Evolutionary conservation across 2,113 vertebrate species (phyloP).

Genomic region (Macrotus californicus): DNA sequence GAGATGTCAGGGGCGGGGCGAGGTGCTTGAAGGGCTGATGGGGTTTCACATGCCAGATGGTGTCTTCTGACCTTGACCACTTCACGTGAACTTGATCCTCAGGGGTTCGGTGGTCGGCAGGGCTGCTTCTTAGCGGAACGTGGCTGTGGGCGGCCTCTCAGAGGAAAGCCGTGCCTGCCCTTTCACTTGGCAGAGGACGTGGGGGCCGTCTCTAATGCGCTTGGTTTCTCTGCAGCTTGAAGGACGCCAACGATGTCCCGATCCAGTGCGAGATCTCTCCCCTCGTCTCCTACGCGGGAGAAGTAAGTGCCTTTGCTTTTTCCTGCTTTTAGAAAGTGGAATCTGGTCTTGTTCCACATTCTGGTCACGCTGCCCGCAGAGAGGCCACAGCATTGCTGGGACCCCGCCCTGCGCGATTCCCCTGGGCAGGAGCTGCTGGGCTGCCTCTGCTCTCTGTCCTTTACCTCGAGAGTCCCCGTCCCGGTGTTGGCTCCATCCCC

Average conservation of each 20-base stretch:
- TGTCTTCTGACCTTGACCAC: neutral
- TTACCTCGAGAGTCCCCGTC: neutral
- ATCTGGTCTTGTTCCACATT: neutral
- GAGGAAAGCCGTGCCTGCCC: neutral
- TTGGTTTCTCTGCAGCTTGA: conserved; percentile 81
- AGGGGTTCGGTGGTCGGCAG: neutral
- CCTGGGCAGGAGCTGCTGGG: neutral
- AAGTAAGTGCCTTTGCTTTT: conserved; percentile 83
- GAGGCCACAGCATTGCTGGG: neutral
- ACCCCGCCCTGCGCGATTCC: neutral
- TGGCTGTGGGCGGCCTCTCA: neutral
- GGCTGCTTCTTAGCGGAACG: neutral
- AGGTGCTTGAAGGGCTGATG: neutral
- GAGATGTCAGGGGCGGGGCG: neutral
- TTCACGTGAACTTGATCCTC: neutral
- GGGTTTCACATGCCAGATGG: neutral
- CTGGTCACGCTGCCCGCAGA: neutral
- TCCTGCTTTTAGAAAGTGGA: neutral
- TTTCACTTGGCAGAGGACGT: neutral
- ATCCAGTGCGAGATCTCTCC: conserved; percentile 98
- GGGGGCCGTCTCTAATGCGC: neutral
- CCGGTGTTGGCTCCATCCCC: no score
- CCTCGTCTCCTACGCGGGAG: conserved; percentile 93
- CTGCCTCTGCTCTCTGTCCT: neutral
- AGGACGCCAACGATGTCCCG: conserved; percentile 92